These are phyloP conservation scores for Indicator maculatus DNA, from an alignment of 2,113 vertebrate genomes.

Conservation along the genomic window DNA sequence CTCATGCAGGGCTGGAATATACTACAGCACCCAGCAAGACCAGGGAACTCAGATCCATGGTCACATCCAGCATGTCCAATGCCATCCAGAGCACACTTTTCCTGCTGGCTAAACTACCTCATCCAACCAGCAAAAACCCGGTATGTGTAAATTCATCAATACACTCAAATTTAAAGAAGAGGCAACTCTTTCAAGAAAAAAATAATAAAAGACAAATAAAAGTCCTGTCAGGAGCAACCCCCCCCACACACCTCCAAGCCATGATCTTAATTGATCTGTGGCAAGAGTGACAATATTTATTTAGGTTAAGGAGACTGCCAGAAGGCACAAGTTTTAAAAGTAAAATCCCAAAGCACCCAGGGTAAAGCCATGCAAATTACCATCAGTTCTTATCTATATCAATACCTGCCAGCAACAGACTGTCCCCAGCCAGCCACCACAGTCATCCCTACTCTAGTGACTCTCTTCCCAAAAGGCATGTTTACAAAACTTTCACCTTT, in stretches of 20 bases:
- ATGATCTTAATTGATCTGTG: neutral
- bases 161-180: neutral
- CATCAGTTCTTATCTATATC: neutral
- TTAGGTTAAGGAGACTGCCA: conserved; percentile 27
- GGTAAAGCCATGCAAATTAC: conserved; percentile 12
- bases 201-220: neutral
- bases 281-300: conserved; percentile 9
- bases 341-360: conserved; percentile 1
- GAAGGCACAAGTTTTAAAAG: conserved; percentile 6
- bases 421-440: neutral
- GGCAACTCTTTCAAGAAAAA: neutral
- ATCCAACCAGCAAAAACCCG: neutral
- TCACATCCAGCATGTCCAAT: neutral
- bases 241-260: neutral
- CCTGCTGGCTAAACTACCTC: neutral
- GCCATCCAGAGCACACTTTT: neutral
- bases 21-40: fast-evolving
- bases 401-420: neutral
- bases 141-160: neutral
- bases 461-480: neutral
- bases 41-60: neutral
- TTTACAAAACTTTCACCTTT: neutral
- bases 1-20: neutral
- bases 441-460: fast-evolving
- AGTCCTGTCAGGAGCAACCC: neutral